Evolutionary conservation across 2,888 invertebrate genomes (phyloP).

Genomic region (Trachelus iudaicus): DNA sequence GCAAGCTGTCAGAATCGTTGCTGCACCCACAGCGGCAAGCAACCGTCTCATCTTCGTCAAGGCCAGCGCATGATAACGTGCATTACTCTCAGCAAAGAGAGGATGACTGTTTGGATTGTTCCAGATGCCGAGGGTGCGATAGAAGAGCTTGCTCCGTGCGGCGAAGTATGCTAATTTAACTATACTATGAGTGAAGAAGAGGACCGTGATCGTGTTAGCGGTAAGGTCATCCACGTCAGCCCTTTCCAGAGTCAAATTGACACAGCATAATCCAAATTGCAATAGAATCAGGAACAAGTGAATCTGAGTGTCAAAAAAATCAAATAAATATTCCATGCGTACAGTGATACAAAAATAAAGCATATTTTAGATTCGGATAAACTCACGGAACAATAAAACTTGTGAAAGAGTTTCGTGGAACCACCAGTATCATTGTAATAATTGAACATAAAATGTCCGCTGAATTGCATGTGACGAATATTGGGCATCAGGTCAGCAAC

Average conservation of each 20-base stretch:
- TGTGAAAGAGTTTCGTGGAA: slow-evolving; percentile 60
- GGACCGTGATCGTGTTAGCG: slow-evolving; percentile 83
- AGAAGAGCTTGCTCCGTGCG: slow-evolving; percentile 78
- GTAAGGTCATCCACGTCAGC: slow-evolving; percentile 79
- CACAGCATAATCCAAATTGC: slow-evolving; percentile 73
- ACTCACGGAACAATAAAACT: slow-evolving; percentile 61
- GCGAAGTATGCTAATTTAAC: slow-evolving; percentile 82
- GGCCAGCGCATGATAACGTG: slow-evolving; percentile 79
- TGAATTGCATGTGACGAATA: slow-evolving; percentile 80
- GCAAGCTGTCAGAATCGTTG: slow-evolving; percentile 72
- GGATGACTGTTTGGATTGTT: slow-evolving; percentile 88
- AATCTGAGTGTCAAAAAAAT: slow-evolving; percentile 42
- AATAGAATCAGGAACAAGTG: slow-evolving; percentile 73
- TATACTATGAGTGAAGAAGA: slow-evolving; percentile 83
- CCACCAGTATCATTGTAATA: slow-evolving; percentile 69
- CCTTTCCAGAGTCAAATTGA: slow-evolving; percentile 78
- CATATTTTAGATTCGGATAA: background rate
- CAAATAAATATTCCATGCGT: background rate
- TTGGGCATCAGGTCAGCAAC: slow-evolving; percentile 88
- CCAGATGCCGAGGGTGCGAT: slow-evolving; percentile 84
- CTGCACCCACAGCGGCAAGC: slow-evolving; percentile 74
- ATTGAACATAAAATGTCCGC: slow-evolving; percentile 84
- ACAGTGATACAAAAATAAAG: background rate
- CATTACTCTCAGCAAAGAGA: slow-evolving; percentile 84
- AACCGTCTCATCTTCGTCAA: slow-evolving; percentile 81